Percentiles rank a stretch among this genome's conserved stretches.
phyloP scores from a whole-genome alignment of 2,797 vertebrate genomes.

The Sebastes jordani region DNA sequence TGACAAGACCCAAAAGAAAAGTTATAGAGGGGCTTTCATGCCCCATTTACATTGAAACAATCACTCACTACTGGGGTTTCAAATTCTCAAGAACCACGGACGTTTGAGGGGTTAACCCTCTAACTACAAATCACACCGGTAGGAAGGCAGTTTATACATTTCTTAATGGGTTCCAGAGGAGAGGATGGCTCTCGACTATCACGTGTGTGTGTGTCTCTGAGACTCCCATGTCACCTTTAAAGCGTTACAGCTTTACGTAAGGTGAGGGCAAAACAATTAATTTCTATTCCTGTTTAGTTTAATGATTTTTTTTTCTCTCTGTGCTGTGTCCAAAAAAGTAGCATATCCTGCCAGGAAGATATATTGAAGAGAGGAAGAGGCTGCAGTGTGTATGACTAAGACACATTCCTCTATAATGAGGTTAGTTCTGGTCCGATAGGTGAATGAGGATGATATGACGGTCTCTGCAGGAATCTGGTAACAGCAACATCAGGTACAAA shows the following conservation, averaged over 20 bases:
- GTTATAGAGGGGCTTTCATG: conserved; percentile 76
- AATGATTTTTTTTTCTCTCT: neutral
- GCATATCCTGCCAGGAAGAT: conserved; percentile 41
- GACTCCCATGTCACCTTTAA: conserved; percentile 52
- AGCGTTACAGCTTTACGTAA: conserved; percentile 41
- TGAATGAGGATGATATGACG: conserved; percentile 43
- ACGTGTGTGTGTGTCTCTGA: conserved; percentile 38
- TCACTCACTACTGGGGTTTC: conserved; percentile 78
- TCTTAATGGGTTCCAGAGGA: conserved; percentile 82
- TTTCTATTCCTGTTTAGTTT: conserved; percentile 48
- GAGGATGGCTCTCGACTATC: conserved; percentile 52
- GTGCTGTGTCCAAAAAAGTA: conserved; percentile 18
- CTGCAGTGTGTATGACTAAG: conserved; percentile 30
- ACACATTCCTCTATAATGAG: conserved; percentile 77
- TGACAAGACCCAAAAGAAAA: conserved; percentile 72
- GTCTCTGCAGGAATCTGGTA: conserved; percentile 24
- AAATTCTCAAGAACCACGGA: conserved; percentile 73
- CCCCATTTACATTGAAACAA: conserved; percentile 81
- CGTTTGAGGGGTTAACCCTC: conserved; percentile 77
- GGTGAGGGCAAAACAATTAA: conserved; percentile 37
- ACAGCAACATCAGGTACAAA: conserved; percentile 7
- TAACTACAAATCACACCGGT: conserved; percentile 81
- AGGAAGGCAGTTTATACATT: conserved; percentile 77
- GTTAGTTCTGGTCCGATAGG: conserved; percentile 69
- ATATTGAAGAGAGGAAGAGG: conserved; percentile 36